Evolutionary conservation across 2,888 invertebrate species (phyloP).

Genomic region (Hesperia comma): DNA sequence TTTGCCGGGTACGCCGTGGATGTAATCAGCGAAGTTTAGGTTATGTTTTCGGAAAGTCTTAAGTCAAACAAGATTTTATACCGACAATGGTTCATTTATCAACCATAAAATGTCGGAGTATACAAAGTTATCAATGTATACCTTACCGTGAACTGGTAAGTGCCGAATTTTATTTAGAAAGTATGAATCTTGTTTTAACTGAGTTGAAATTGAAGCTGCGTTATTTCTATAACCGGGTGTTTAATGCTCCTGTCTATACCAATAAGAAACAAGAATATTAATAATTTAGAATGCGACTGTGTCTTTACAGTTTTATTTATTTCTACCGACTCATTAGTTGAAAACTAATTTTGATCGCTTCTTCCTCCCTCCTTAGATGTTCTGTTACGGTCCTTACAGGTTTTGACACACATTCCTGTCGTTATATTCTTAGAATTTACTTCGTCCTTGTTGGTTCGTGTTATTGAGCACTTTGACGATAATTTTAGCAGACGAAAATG

Average conservation of each 20-base stretch:
- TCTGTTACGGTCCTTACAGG: slow-evolving; percentile 59
- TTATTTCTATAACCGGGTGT: not conserved
- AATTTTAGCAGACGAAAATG: slow-evolving; percentile 69
- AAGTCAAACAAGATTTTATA: slow-evolving; percentile 31
- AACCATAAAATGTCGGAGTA: slow-evolving; percentile 17
- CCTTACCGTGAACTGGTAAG: slow-evolving; percentile 12
- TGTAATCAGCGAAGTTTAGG: slow-evolving; percentile 23
- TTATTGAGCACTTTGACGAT: slow-evolving; percentile 69
- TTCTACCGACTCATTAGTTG: slow-evolving; percentile 56
- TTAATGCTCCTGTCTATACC: not conserved
- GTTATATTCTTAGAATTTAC: slow-evolving; percentile 61
- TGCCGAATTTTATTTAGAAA: not conserved
- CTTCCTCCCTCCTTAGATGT: slow-evolving; percentile 61
- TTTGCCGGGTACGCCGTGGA: slow-evolving; percentile 10
- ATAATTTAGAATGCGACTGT: not conserved
- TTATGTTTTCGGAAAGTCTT: slow-evolving; percentile 13
- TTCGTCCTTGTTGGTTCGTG: slow-evolving; percentile 50
- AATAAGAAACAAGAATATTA: slow-evolving; percentile 8
- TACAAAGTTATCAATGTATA: slow-evolving; percentile 31
- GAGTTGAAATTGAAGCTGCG: too few relatives aligned
- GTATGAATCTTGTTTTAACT: not conserved
- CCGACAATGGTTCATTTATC: slow-evolving; percentile 27
- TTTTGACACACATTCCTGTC: slow-evolving; percentile 62
- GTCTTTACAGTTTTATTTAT: slow-evolving; percentile 16
- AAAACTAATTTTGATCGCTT: slow-evolving; percentile 62